These are phyloP conservation scores for Chymomyza procnemis DNA, from an alignment of 2,888 invertebrate genomes.

Conservation along the genomic window DNA sequence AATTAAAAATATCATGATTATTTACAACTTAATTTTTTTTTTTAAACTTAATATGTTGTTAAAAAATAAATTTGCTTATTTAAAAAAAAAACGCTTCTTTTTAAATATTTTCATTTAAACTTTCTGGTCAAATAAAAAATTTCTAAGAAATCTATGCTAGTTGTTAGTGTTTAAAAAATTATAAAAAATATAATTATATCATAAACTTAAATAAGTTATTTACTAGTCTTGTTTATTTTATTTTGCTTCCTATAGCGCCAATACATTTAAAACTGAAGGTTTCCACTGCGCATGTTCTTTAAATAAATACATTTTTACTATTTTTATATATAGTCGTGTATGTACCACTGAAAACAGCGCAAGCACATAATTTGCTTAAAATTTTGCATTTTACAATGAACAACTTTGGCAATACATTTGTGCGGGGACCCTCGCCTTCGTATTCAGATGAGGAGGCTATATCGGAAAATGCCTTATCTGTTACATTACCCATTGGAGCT, in stretches of 20 bases:
- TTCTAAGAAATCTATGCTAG: too few relatives aligned
- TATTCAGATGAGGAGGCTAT: conserved; percentile 76
- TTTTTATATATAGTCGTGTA: conserved; percentile 15
- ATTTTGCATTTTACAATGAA: conserved; percentile 54
- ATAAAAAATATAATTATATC: too few relatives aligned
- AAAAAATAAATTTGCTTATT: too few relatives aligned
- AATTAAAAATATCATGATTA: too few relatives aligned
- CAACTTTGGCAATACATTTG: conserved; percentile 75
- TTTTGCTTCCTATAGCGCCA: background rate
- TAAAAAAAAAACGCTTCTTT: too few relatives aligned
- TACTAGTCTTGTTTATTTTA: background rate
- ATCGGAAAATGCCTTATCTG: conserved; percentile 73
- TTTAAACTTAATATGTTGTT: too few relatives aligned
- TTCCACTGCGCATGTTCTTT: conserved; percentile 37
- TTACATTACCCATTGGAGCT: conserved; percentile 65
- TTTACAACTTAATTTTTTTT: too few relatives aligned
- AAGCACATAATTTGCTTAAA: background rate
- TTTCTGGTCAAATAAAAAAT: too few relatives aligned
- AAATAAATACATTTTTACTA: conserved; percentile 14
- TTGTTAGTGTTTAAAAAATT: too few relatives aligned
- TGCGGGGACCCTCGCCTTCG: conserved; percentile 76
- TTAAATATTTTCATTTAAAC: too few relatives aligned
- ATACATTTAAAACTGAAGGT: background rate
- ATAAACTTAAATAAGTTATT: too few relatives aligned
- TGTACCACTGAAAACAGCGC: background rate